Evolutionary conservation across 2,797 vertebrate species (phyloP).

Genomic region (Hypotaenidia okinawae): DNA sequence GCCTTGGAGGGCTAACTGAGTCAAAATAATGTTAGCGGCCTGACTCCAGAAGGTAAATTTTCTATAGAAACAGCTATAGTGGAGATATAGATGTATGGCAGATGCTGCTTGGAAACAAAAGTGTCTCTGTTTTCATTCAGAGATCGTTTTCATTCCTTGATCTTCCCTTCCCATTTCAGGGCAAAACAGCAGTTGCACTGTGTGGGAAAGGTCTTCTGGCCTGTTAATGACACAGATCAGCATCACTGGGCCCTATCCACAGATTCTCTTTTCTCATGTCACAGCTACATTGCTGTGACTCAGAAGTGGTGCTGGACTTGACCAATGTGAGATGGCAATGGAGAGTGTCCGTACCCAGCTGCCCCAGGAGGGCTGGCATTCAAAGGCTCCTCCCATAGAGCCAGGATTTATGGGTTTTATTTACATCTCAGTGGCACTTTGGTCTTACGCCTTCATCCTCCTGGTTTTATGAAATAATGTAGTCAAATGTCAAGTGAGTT

Average conservation of each 20-base stretch:
- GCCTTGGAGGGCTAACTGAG: conserved; percentile 69
- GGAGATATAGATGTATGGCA: conserved; percentile 17
- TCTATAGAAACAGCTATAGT: conserved; percentile 13
- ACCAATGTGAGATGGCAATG: not conserved
- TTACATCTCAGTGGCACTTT: not conserved
- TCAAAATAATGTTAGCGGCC: conserved; percentile 39
- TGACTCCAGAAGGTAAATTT: conserved; percentile 60
- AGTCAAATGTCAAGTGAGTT: not conserved
- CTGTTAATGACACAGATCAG: not conserved
- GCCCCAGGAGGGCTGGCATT: not conserved
- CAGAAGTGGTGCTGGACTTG: not conserved
- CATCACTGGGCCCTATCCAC: not conserved
- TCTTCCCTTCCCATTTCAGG: not conserved
- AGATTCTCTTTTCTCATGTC: not conserved
- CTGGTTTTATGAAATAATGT: not conserved
- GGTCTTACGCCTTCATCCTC: not conserved
- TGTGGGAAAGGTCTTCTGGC: not conserved
- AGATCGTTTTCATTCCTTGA: not conserved
- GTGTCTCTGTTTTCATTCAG: not conserved
- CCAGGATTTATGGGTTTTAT: not conserved
- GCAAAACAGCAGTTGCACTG: accelerated
- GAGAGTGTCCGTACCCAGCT: not conserved
- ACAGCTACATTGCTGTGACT: not conserved
- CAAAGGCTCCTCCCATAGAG: not conserved
- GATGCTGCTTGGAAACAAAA: conserved; percentile 6